Conservation (phyloP, 2,797 vertebrate species). For the Salmo trutta region DNA sequence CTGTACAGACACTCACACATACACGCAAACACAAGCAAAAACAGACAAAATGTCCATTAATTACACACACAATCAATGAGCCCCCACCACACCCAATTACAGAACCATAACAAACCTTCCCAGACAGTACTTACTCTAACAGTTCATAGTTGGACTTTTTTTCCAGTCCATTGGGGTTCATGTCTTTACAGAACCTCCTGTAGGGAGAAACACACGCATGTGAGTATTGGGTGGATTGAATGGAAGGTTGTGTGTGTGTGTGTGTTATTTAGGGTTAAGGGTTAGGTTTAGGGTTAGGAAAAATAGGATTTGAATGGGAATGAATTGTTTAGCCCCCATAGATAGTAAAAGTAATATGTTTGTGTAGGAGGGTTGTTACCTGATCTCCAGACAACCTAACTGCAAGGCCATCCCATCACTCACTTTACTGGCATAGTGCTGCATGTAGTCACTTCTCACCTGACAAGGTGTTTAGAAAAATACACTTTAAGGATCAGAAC, state of each 20-base stretch:
- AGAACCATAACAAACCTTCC: background rate
- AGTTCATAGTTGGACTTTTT: constrained; percentile 94
- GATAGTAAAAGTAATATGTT: background rate
- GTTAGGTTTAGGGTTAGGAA: no score
- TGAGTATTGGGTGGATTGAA: background rate
- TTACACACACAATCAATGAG: background rate
- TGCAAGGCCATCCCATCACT: constrained; percentile 94
- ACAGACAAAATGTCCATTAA: no score
- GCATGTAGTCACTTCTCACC: constrained; percentile 79
- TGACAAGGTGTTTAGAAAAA: constrained; percentile 21
- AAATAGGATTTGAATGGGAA: no score
- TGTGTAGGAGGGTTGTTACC: constrained; percentile 71
- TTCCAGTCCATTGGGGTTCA: constrained; percentile 89
- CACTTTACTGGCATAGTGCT: constrained; percentile 73
- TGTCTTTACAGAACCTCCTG: constrained; percentile 95
- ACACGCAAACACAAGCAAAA: background rate
- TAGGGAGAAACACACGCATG: background rate
- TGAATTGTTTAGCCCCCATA: no score
- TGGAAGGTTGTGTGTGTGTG: constrained; percentile 1
- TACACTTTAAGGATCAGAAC: no score
- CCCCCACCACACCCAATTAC: background rate
- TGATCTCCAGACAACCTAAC: constrained; percentile 92
- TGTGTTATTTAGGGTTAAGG: no score
- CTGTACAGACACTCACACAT: constrained; percentile 57
- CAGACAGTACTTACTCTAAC: constrained; percentile 84